These are phyloP conservation scores for Dynastes tityus DNA, from an alignment of 2,888 invertebrate species.

Conservation along the genomic window DNA sequence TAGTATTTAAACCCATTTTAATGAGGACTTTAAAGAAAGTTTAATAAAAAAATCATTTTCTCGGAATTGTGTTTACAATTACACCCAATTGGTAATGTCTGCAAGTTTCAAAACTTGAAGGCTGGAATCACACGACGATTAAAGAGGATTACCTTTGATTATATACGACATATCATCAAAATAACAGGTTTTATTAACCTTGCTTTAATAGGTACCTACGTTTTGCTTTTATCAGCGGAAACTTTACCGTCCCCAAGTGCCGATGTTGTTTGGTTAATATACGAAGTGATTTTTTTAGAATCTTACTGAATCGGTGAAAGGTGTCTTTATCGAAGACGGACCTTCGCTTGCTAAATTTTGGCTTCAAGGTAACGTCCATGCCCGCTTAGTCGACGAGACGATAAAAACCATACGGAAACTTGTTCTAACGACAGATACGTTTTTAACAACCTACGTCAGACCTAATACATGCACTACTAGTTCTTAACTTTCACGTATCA, in stretches of 20 bases:
- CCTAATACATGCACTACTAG: constrained; percentile 7
- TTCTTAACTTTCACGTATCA: constrained; percentile 25
- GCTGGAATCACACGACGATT: background rate
- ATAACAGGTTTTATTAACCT: background rate
- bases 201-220: background rate
- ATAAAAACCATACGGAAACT: constrained; percentile 28
- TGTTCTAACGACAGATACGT: constrained; percentile 31
- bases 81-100: background rate
- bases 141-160: background rate
- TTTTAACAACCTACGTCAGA: constrained; percentile 36
- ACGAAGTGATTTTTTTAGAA: background rate
- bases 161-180: background rate
- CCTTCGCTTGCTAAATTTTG: constrained; percentile 29
- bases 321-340: background rate
- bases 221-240: background rate
- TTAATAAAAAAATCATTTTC: no score
- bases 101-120: background rate
- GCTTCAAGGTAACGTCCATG: constrained; percentile 28
- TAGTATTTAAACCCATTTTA: no score
- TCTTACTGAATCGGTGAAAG: constrained; percentile 19
- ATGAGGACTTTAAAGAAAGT: no score
- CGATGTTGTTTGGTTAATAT: background rate
- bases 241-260: background rate
- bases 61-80: background rate
- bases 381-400: constrained; percentile 9